phyloP scores from a whole-genome alignment of 2,113 vertebrate species.

The Gymnorhina tibicen region DNA sequence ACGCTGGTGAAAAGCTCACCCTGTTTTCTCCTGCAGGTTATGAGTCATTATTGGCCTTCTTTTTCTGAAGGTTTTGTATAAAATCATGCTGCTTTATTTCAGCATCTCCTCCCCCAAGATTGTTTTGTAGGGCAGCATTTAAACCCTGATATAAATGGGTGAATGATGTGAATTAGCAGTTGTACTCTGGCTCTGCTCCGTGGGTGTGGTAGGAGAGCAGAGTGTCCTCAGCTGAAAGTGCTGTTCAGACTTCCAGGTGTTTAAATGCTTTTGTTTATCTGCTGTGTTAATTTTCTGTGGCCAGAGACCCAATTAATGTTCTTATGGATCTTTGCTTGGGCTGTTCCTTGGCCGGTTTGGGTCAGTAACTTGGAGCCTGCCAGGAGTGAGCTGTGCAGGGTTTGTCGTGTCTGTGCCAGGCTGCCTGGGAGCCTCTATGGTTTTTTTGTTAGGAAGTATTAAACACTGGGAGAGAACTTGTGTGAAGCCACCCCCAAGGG shows the following conservation, averaged over 20 bases:
- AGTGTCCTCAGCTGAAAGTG: not conserved
- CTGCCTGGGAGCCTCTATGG: not conserved
- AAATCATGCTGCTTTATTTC: not conserved
- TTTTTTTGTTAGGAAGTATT: not conserved
- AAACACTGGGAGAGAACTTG: not conserved
- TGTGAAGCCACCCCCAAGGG: not conserved
- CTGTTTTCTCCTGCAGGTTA: not conserved
- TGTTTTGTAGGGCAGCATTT: not conserved
- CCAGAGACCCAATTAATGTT: not conserved
- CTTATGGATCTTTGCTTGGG: not conserved
- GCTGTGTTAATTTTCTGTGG: not conserved
- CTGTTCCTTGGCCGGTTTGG: not conserved
- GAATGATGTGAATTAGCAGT: not conserved
- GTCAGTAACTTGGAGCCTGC: not conserved
- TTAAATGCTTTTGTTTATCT: not conserved
- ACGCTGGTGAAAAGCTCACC: not conserved
- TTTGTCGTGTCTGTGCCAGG: not conserved
- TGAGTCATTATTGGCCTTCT: not conserved
- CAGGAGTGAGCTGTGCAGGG: not conserved
- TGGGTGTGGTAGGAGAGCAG: not conserved
- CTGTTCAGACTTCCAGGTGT: not conserved
- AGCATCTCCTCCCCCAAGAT: rapidly evolving
- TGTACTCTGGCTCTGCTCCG: not conserved
- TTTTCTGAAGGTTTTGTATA: not conserved
- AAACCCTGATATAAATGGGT: not conserved